phyloP scores from a whole-genome alignment of 2,113 vertebrate species.

The Corythornis vintsioides region DNA sequence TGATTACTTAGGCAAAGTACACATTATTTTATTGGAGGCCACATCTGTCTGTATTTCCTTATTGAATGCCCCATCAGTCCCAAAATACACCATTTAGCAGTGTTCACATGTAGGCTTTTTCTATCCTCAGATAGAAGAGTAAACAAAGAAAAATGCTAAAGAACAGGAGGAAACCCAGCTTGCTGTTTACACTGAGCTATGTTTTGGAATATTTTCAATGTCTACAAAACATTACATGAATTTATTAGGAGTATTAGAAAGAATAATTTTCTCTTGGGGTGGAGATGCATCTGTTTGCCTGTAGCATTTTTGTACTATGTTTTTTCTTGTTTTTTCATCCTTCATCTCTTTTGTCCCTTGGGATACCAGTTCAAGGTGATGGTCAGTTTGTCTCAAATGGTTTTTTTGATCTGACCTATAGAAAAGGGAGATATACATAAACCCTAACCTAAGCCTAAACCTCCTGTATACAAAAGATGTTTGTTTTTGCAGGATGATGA shows the following conservation, averaged over 20 bases:
- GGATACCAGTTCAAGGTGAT: neutral
- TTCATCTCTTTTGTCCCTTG: neutral
- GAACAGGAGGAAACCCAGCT: neutral
- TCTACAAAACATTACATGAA: neutral
- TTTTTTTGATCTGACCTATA: neutral
- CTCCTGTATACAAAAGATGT: neutral
- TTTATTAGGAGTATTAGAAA: constrained; percentile 12
- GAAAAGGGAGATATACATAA: neutral
- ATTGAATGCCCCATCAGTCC: neutral
- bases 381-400: neutral
- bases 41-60: neutral
- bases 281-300: constrained; percentile 2
- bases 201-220: constrained; percentile 43
- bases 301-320: neutral
- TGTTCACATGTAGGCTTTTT: constrained; percentile 35
- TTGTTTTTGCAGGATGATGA: neutral
- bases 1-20: neutral
- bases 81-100: constrained; percentile 1
- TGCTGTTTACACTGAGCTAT: constrained; percentile 25
- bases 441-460: neutral
- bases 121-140: constrained; percentile 18
- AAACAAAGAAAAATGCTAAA: constrained; percentile 43
- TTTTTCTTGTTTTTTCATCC: neutral
- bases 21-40: neutral
- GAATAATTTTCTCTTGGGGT: neutral